Base-by-base conservation (phyloP, 2,113 vertebrate genomes). In the Spea bombifrons region DNA sequence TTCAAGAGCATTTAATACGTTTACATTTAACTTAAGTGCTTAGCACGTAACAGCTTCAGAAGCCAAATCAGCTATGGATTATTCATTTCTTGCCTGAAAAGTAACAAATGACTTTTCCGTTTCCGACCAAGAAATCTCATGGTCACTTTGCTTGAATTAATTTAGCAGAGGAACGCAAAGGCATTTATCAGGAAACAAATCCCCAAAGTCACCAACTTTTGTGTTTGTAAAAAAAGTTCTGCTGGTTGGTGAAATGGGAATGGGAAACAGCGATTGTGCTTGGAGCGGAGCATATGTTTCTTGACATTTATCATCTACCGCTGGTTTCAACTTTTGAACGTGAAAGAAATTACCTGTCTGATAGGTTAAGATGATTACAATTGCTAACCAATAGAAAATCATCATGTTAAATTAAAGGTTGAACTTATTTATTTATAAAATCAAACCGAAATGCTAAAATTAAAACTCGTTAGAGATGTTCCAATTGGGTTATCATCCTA, bases 91-190 rank as follows among this genome's bases (percentile, higher is more conserved):
- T 73, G 52, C 64, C 71, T 74, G 64, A 59, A 80, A 80, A 73
- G 78, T 80, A 80, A 80, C 78, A 80, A 80, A 80, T 80, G 71
- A 80, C 78, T 80, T 80, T 80, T 80, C 77, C 77, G 50, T 80
- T 74, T 74, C 71, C 65, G 53, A 80, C 78, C 71, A 74, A 59
- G 71, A 80, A 80, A 80, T 80, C 78, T 80, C 78, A 74, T 74
- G 71, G 78, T 80, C 78, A 74, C 69, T 71, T 80, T 73, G 71
- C 71, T 80, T 67, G 71, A 74, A 74, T 80, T 80, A 66, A 68
- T 80, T 80, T 80, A 80, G 52, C 64, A 74, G 43, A 71, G 74
- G 63, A 80, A 73, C 73, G 77, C 63, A 49, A 73, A 72, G 15
- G 78, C 78, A 74, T 80, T 80, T 74, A 80, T 74, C 71, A 80